Evolutionary conservation across 1,140 invertebrate species (phyloP).

Genomic region (Trypoxylus dichotomus): DNA sequence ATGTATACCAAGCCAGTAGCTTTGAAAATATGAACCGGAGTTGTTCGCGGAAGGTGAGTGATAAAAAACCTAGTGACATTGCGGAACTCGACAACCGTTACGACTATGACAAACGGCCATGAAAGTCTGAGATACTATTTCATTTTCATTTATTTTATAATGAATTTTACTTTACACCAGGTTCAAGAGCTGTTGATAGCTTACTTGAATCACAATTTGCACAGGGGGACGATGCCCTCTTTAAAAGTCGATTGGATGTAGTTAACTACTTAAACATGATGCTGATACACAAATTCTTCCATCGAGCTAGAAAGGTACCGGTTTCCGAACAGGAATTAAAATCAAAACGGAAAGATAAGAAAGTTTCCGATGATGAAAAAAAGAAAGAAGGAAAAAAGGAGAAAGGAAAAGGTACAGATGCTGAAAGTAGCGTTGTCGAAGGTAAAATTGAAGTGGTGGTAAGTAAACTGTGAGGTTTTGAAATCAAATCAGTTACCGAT

Average conservation of each 20-base stretch:
- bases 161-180: slow-evolving; percentile 51
- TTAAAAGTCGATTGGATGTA: slow-evolving; percentile 78
- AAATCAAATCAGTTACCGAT: neutral
- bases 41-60: too few species aligned
- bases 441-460: slow-evolving; percentile 41
- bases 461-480: neutral
- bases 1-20: too few species aligned
- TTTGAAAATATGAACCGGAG: too few species aligned
- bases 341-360: slow-evolving; percentile 67
- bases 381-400: slow-evolving; percentile 48
- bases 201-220: slow-evolving; percentile 92
- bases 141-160: too few species aligned
- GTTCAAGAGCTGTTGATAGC: slow-evolving; percentile 86
- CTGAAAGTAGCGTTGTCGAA: slow-evolving; percentile 51
- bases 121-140: too few species aligned
- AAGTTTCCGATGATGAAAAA: slow-evolving; percentile 59
- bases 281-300: slow-evolving; percentile 92
- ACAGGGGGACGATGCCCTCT: slow-evolving; percentile 74
- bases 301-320: slow-evolving; percentile 88
- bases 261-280: slow-evolving; percentile 82
- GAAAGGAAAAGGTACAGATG: slow-evolving; percentile 50
- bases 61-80: too few species aligned
- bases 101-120: too few species aligned
- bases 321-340: slow-evolving; percentile 75
- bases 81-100: too few species aligned